These are phyloP conservation scores for Phortica okadai DNA, from an alignment of 2,888 invertebrate genomes.

Conservation along the genomic window DNA sequence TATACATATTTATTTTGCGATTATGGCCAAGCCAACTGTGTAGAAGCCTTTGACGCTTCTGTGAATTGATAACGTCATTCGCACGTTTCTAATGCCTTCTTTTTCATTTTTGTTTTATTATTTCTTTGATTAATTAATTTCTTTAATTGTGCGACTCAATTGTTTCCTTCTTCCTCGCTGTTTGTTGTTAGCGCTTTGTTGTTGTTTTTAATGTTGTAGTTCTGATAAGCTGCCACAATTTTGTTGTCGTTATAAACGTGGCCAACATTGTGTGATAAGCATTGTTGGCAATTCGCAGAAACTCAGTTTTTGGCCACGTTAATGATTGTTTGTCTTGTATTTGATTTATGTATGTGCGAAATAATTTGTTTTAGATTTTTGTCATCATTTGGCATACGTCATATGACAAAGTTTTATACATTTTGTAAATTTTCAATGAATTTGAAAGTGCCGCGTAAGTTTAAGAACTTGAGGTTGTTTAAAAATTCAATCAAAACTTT, in stretches of 20 bases:
- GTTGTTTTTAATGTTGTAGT: neutral
- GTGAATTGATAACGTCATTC: neutral
- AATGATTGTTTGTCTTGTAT: slow-evolving; percentile 8
- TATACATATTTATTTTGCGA: slow-evolving; percentile 1
- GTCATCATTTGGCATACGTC: neutral
- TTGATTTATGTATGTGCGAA: neutral
- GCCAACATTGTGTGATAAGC: neutral
- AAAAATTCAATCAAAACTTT: no score
- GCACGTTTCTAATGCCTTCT: neutral
- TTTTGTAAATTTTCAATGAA: no score
- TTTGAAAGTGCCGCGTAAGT: no score
- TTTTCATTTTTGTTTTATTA: neutral
- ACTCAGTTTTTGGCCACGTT: neutral
- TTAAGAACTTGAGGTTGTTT: no score
- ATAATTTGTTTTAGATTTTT: neutral
- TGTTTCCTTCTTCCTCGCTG: neutral
- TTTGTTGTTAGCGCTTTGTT: neutral
- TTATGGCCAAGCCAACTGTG: neutral
- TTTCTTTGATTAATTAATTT: neutral
- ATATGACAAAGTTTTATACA: no score
- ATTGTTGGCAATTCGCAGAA: neutral
- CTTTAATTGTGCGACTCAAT: neutral
- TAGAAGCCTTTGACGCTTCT: neutral
- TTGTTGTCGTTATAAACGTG: neutral
- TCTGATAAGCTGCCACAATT: neutral